These are phyloP conservation scores for Caenorhabditis imperialis DNA, from an alignment of 2,888 invertebrate species.

Conservation along the genomic window DNA sequence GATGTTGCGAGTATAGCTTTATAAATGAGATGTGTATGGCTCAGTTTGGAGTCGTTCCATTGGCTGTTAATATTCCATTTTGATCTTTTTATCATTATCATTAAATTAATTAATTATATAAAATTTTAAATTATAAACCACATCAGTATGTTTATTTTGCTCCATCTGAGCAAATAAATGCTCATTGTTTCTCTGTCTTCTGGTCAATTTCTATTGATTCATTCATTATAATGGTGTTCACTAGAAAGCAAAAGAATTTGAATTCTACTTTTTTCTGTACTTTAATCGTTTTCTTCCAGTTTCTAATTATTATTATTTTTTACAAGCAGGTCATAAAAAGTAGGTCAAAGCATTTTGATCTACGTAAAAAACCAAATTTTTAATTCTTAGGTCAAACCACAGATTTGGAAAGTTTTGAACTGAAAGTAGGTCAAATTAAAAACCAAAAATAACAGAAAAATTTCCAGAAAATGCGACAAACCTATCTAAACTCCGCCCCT, in stretches of 20 bases:
- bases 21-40: conserved; percentile 51
- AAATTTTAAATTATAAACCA: neutral
- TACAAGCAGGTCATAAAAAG: conserved; percentile 10
- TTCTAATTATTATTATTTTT: conserved; percentile 14
- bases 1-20: conserved; percentile 49
- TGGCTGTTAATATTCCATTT: conserved; percentile 39
- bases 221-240: conserved; percentile 18
- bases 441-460: neutral
- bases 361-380: too few species aligned
- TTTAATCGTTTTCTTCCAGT: conserved; percentile 25
- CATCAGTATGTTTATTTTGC: neutral
- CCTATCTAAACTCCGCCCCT: neutral
- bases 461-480: conserved; percentile 25
- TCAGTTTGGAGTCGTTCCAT: conserved; percentile 31
- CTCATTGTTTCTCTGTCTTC: too few species aligned
- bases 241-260: conserved; percentile 20
- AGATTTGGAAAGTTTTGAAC: conserved; percentile 2
- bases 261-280: conserved; percentile 12
- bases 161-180: conserved; percentile 13
- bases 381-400: too few species aligned
- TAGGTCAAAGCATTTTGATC: too few species aligned
- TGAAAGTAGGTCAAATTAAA: conserved; percentile 7
- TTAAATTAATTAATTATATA: too few species aligned
- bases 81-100: too few species aligned
- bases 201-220: too few species aligned